Conservation (phyloP, 2,888 invertebrate species). For the Drosophila mulleri region DNA sequence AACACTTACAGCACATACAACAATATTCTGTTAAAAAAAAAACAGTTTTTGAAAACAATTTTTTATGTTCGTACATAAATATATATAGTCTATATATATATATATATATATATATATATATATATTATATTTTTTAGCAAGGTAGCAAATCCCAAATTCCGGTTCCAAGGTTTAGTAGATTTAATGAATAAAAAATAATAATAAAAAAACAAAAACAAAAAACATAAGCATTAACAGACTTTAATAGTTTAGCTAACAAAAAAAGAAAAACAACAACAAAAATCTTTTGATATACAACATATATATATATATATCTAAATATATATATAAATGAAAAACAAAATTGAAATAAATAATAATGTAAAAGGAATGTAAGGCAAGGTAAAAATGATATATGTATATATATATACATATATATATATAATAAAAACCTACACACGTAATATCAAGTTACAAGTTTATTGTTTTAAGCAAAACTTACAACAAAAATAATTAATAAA, state of each 20-base stretch:
- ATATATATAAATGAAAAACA: slow-evolving; percentile 12
- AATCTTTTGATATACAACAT: slow-evolving; percentile 62
- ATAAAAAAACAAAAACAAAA: background rate
- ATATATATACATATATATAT: background rate
- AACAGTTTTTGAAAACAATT: slow-evolving; percentile 18
- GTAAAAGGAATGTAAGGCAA: slow-evolving; percentile 15
- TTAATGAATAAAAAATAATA: slow-evolving; percentile 19
- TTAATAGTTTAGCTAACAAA: slow-evolving; percentile 58
- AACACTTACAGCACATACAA: slow-evolving; percentile 25
- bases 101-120: slow-evolving; percentile 15
- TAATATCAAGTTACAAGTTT: slow-evolving; percentile 62
- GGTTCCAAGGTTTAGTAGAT: slow-evolving; percentile 76
- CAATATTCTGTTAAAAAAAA: slow-evolving; percentile 19
- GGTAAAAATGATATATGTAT: slow-evolving; percentile 5
- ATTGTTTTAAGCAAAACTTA: slow-evolving; percentile 59
- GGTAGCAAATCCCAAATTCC: slow-evolving; percentile 67
- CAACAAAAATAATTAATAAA: slow-evolving; percentile 21
- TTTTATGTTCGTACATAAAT: slow-evolving; percentile 27
- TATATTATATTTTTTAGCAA: slow-evolving; percentile 39
- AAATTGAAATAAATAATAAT: slow-evolving; percentile 52
- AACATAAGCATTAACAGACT: slow-evolving; percentile 60
- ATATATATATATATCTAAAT: slow-evolving; percentile 27
- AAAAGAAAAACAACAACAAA: slow-evolving; percentile 14
- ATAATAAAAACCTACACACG: slow-evolving; percentile 40
- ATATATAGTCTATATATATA: slow-evolving; percentile 10